Evolutionary conservation across 35 echinoderm and acorn worm species (phyloP), one percentile per base, ranked within the genome.

Genomic region (Anneissia japonica): DNA sequence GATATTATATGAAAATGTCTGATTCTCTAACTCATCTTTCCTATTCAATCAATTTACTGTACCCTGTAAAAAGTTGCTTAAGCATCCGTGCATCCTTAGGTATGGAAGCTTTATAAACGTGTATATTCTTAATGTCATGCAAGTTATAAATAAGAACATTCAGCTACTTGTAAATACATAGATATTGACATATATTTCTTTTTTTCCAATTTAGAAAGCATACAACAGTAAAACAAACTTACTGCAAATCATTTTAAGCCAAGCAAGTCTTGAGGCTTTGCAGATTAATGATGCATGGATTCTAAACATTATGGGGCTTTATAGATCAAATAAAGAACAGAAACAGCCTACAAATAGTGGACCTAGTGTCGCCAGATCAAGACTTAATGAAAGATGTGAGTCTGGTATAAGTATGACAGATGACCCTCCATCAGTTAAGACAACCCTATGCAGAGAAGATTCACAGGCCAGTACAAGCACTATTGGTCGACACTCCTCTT

Each of bases 251-350:
- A 83, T 77, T 75, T 75, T 92, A 5, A 85, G 85, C 2, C 39
- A 79, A 51, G 75, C 76, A 30, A 88, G 73, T 46, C 30, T 92
- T 10, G 78, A 81, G 64, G 82, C 87, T 16, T 73, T 92, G n/a
- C 23, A 76, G n/a, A 40, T 92, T 73, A 86, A 83, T 77, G 90
- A 92, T 84, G 90, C 83, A 10, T 92, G 90, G 90, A 92, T 92
- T 41, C 85, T 92, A 9, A 92, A 92, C 46, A 92, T 92, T 35
- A 80, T 92, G 0, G 90, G 90, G n/a, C 90, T 92, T 7, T 92
- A 87, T 78, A 79, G 85, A 36, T 79, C 85, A 39, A 82, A 82
- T 19, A 73, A 23, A 23, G 51, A 64, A 64, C 10, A 64, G 1
- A 64, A 64, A 64, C 21, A 9, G 1, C 6, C 51, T 64, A 26